phyloP scores from a whole-genome alignment of 2,888 invertebrate genomes.

The Tenthredo mesomela region DNA sequence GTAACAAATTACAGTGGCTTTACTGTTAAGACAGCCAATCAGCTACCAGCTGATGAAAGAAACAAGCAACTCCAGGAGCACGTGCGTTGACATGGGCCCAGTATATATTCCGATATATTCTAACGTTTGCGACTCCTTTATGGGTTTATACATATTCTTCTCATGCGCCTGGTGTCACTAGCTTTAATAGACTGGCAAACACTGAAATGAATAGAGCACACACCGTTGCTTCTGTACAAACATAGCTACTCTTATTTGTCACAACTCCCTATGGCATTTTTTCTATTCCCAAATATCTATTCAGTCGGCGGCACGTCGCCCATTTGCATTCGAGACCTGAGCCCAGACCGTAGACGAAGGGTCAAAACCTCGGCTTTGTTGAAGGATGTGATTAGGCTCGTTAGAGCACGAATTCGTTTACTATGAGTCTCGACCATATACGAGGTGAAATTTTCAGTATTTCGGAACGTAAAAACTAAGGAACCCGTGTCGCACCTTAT shows the following conservation, averaged over 20 bases:
- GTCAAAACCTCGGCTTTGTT: constrained; percentile 52
- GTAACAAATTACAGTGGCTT: constrained; percentile 21
- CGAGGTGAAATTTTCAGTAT: constrained; percentile 43
- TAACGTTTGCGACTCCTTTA: constrained; percentile 44
- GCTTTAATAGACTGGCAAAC: constrained; percentile 51
- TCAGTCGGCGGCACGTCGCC: constrained; percentile 50
- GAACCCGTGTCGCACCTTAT: constrained; percentile 32
- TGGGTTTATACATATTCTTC: constrained; percentile 42
- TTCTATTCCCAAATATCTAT: constrained; percentile 52
- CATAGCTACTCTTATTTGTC: constrained; percentile 52
- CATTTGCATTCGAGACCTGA: constrained; percentile 48
- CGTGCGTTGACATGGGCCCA: constrained; percentile 28
- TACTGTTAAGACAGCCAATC: constrained; percentile 37
- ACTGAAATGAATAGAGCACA: constrained; percentile 51
- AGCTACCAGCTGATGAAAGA: constrained; percentile 39
- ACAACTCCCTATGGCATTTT: constrained; percentile 39
- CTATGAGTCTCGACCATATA: constrained; percentile 17
- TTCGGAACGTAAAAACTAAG: constrained; percentile 40
- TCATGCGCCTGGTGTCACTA: constrained; percentile 51
- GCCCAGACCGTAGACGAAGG: constrained; percentile 33
- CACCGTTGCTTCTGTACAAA: constrained; percentile 52
- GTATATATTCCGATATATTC: constrained; percentile 37
- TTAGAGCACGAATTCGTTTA: constrained; percentile 47
- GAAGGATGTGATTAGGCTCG: constrained; percentile 52
- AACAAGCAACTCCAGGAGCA: constrained; percentile 23